Base-by-base conservation (phyloP, 2,888 invertebrate species). In the Mesoligia furuncula region DNA sequence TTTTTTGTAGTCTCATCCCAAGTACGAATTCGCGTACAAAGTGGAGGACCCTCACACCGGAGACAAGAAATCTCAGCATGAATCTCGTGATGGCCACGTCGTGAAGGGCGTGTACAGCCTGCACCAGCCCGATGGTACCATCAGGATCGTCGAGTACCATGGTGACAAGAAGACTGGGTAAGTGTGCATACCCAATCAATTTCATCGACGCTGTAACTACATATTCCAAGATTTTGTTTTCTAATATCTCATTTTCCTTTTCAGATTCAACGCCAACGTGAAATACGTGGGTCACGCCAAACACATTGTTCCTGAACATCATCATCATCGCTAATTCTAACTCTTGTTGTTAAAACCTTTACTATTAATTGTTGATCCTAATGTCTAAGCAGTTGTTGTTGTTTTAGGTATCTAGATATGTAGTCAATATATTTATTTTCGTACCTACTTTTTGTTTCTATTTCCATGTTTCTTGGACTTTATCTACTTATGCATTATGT, bases 51-150 rank as follows among this genome's bases (percentile, higher is more conserved):
- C 93, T 31, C 95, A 96, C 89, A 97, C 96, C 73, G 94, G 94
- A 36, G 96, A 97, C 91, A 87, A 91, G 87, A 95, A 96, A 89
- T 90, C 89, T 81, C 95, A 95, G 88, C 91, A 94, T 69, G 97
- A 97, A 91, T 90, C 92, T 80, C 93, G 95, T 75, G 95, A 96
- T 92, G 97, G 97, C 8, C 95, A 97, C 87, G 94, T 93, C 42
- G 97, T 97, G 77, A 95, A 96, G 87, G 97, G 97, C n/a, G 86
- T 96, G 87, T 97, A 97, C 92, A 95, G 94, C 57, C 92, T 97
- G 77, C 95, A 96, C 88, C 96, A 97, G 87, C 94, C 97, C n/a
- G 96, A 95, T 79, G 97, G 97, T 81, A 95, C 95, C 85, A 88
- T 96, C 84, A 93, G 97, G 85, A 94, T 94, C 54, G 97, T 97